Evolutionary conservation across 1,140 invertebrate genomes (phyloP).

Genomic region (Diorhabda sublineata): DNA sequence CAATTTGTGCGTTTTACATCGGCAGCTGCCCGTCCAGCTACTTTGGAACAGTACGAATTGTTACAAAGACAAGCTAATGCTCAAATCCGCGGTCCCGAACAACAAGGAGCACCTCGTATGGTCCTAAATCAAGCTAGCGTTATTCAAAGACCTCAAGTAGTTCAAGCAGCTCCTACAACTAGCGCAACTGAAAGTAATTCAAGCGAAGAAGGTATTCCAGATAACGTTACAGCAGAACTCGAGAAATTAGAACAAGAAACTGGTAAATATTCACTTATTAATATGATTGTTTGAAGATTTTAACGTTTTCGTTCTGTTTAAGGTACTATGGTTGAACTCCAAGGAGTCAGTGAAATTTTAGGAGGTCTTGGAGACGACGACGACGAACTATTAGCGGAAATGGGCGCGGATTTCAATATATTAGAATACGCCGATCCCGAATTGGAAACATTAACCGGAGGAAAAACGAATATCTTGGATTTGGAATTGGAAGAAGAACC

Average conservation of each 20-base stretch:
- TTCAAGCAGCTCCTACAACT: conserved; percentile 17
- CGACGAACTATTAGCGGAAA: conserved; percentile 83
- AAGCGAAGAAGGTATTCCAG: conserved; percentile 63
- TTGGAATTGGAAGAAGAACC: conserved; percentile 71
- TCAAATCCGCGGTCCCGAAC: conserved; percentile 26
- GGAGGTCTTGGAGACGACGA: conserved; percentile 80
- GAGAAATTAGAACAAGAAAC: conserved; percentile 73
- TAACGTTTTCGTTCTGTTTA: conserved; percentile 11
- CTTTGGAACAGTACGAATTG: conserved; percentile 40
- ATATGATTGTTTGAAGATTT: neutral
- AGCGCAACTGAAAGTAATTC: conserved; percentile 40
- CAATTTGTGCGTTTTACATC: conserved; percentile 33
- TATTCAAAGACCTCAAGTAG: conserved; percentile 10
- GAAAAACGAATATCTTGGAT: conserved; percentile 67
- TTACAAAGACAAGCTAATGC: conserved; percentile 28
- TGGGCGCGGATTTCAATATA: conserved; percentile 94
- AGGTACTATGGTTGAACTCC: conserved; percentile 67
- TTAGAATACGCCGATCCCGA: conserved; percentile 93
- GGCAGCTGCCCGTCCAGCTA: conserved; percentile 26
- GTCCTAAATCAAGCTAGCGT: conserved; percentile 6
- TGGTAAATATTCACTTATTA: conserved; percentile 17
- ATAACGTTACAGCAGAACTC: conserved; percentile 71
- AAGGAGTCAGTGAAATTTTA: conserved; percentile 70
- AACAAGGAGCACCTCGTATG: conserved; percentile 16
- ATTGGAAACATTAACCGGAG: conserved; percentile 72